A percentile compares a stretch with the other conserved stretches of the same genome.
Evolutionary conservation across 2,888 invertebrate genomes (phyloP).

Genomic region (Brenthis ino): DNA sequence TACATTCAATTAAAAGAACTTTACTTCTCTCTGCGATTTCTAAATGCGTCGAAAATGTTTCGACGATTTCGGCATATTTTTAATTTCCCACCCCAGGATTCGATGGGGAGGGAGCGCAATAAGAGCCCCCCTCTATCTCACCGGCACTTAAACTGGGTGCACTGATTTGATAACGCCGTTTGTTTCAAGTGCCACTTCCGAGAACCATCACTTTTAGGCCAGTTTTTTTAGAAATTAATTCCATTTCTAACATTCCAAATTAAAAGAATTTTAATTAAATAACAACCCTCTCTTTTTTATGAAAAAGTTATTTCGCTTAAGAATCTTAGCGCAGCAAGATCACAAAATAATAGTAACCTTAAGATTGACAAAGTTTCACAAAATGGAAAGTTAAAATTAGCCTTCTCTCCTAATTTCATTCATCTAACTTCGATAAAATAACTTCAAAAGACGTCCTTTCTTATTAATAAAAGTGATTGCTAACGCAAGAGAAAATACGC

Average conservation of each 20-base stretch:
- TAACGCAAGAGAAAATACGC: conserved; percentile 31
- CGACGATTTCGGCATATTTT: conserved; percentile 32
- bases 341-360: conserved; percentile 45
- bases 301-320: conserved; percentile 18
- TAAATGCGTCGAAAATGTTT: conserved; percentile 21
- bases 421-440: conserved; percentile 49
- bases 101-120: conserved; percentile 57
- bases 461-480: conserved; percentile 44
- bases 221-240: conserved; percentile 56
- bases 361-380: conserved; percentile 49
- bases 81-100: conserved; percentile 36
- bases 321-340: conserved; percentile 16
- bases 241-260: conserved; percentile 45
- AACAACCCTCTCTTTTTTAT: conserved; percentile 17
- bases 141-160: conserved; percentile 79
- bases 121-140: conserved; percentile 79
- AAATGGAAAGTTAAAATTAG: conserved; percentile 56
- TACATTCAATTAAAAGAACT: background rate
- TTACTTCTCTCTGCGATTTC: background rate
- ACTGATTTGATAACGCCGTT: conserved; percentile 82
- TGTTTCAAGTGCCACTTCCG: conserved; percentile 73
- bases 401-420: conserved; percentile 52
- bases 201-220: conserved; percentile 63
- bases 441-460: conserved; percentile 46
- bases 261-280: conserved; percentile 54